Base-by-base conservation (phyloP, 1,140 invertebrate species). In the Drosophila neocordata region DNA sequence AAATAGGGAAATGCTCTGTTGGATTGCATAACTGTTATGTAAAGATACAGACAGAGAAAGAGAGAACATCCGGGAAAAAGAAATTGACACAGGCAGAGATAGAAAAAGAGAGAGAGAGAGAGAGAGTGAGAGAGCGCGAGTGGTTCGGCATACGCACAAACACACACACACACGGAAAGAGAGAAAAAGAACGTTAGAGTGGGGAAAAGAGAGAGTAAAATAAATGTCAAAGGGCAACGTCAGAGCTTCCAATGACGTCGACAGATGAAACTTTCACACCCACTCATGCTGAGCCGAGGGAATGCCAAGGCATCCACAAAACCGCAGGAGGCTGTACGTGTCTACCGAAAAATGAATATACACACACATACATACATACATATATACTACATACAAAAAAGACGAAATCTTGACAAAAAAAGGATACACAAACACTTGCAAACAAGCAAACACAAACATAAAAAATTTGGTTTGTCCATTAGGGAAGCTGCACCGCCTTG, bases 1-100 rank as follows among this genome's bases (percentile, higher is more conserved):
- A 52, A 73, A 62, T 34, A 34, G 52, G 44, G 44, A 74, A 74
- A 61, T 67, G 62, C 70, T 51, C 22, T 69, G 60, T 44, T 48
- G 13, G 74, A 78, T 87, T 88, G 73, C 85, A 81, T 88, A 87
- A 87, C 67, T 24, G 73, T 77, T 82, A 82, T 77, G 52, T 78
- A 65, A 69, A 68, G 63, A 80, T 73, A 65, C 35, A 18, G 37
- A 65, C 22, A 66, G 15, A 60, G 44, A 31, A 37, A 35, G 18
- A 53, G 22, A 70, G 51, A 58, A 37, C 18, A 44, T 24, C 31
- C 52, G 37, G 69, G 41, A n/a, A 18, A 4, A 4, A 56, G 67
- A 56, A 58, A 70, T 59, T 44, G 70, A 56, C 58, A 73, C 6
- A 31, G 24, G 71, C 71, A 73, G 69, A 15, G 56, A n/a, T n/a